Conservation (phyloP, 2,888 invertebrate species). For the Dione juno region DNA sequence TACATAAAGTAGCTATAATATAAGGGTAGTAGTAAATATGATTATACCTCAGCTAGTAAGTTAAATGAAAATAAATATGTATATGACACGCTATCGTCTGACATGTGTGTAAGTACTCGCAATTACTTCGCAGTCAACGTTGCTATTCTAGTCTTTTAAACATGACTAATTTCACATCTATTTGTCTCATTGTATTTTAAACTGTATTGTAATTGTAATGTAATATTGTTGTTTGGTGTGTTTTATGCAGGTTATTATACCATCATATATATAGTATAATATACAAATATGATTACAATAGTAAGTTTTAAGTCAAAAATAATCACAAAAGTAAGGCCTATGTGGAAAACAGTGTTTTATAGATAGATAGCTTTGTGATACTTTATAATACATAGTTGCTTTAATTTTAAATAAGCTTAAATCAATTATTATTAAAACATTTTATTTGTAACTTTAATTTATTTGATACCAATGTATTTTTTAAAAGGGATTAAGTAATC, state of each 20-base stretch:
- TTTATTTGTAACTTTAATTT: no score
- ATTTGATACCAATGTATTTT: no score
- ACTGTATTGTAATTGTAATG: not conserved
- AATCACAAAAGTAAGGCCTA: no score
- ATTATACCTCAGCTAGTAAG: not conserved
- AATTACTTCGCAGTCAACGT: not conserved
- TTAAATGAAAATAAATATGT: not conserved
- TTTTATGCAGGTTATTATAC: not conserved
- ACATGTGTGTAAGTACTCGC: not conserved
- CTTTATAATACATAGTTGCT: no score
- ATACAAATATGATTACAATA: no score
- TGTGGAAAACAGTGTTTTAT: no score
- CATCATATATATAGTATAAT: no score
- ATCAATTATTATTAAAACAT: no score
- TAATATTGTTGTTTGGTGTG: not conserved
- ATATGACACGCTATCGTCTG: not conserved
- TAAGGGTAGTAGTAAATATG: not conserved
- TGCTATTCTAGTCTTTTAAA: constrained; percentile 1
- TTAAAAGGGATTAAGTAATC: not conserved
- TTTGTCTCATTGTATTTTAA: not conserved
- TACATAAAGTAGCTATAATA: not conserved
- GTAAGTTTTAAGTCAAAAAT: no score
- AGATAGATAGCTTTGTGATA: no score
- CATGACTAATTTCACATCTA: not conserved
- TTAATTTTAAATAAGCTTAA: no score